Percentiles rank a stretch among this genome's conserved stretches.
Conservation (phyloP, 2,113 vertebrate genomes). For the Poeciliopsis prolifica region DNA sequence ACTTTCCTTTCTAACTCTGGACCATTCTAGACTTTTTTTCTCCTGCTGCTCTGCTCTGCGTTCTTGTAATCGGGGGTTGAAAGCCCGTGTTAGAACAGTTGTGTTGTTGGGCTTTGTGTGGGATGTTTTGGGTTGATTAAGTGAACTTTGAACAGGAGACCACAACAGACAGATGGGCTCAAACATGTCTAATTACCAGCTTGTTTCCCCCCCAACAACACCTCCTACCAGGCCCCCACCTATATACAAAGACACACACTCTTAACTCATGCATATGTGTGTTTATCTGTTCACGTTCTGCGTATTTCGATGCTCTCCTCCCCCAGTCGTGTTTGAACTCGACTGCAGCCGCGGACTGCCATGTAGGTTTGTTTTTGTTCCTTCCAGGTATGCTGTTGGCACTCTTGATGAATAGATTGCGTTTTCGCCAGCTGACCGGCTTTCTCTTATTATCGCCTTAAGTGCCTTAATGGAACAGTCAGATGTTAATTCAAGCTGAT, state of each 20-base stretch:
- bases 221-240: neutral
- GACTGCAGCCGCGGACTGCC: constrained; percentile 11
- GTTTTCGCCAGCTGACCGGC: constrained; percentile 47
- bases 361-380: constrained; percentile 33
- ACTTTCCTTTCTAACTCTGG: neutral
- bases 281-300: constrained; percentile 1
- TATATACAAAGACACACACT: neutral
- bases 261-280: neutral
- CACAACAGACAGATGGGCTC: constrained; percentile 41
- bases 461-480: constrained; percentile 22
- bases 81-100: neutral
- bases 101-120: constrained; percentile 38
- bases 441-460: constrained; percentile 27
- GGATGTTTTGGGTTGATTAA: constrained; percentile 44
- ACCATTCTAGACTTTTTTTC: neutral
- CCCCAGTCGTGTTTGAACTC: constrained; percentile 39
- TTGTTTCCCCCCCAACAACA: constrained; percentile 17
- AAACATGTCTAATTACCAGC: constrained; percentile 50
- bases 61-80: neutral
- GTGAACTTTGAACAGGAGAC: constrained; percentile 33
- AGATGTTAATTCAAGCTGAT: neutral
- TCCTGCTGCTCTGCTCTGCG: neutral
- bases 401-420: constrained; percentile 26
- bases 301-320: constrained; percentile 31
- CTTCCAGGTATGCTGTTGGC: constrained; percentile 33